Evolutionary conservation across 2,888 invertebrate species (phyloP).

Genomic region (Ryuthela nishihirai): DNA sequence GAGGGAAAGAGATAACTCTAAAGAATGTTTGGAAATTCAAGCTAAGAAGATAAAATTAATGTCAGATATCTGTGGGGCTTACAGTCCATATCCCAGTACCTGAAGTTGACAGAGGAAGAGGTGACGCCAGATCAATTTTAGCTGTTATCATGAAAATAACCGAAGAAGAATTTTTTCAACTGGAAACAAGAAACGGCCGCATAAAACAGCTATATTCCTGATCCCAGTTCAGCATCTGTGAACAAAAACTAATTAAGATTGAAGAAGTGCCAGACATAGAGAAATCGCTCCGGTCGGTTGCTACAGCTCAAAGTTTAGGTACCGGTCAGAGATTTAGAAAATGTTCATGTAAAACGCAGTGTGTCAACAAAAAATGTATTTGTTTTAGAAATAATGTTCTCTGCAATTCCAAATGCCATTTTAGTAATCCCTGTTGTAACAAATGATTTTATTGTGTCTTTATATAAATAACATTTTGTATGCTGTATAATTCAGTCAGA

Average conservation of each 20-base stretch:
- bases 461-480: too few relatives aligned
- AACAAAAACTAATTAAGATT: slow-evolving; percentile 29
- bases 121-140: neutral
- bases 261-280: slow-evolving; percentile 28
- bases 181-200: slow-evolving; percentile 16
- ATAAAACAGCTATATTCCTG: slow-evolving; percentile 17
- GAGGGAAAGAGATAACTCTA: slow-evolving; percentile 2
- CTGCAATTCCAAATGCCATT: too few relatives aligned
- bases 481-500: too few relatives aligned
- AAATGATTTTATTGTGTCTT: too few relatives aligned
- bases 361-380: slow-evolving; percentile 21
- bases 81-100: neutral
- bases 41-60: neutral
- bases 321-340: slow-evolving; percentile 24
- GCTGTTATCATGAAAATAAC: slow-evolving; percentile 14
- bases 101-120: neutral
- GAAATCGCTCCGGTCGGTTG: slow-evolving; percentile 27
- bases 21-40: slow-evolving; percentile 2
- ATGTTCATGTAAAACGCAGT: slow-evolving; percentile 26
- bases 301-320: slow-evolving; percentile 25
- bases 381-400: too few relatives aligned
- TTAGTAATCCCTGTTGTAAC: too few relatives aligned
- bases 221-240: slow-evolving; percentile 19
- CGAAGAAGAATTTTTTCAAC: neutral
- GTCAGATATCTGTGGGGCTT: neutral